Base-by-base conservation (phyloP, 2,888 invertebrate species). In the Cerastis leucographa region DNA sequence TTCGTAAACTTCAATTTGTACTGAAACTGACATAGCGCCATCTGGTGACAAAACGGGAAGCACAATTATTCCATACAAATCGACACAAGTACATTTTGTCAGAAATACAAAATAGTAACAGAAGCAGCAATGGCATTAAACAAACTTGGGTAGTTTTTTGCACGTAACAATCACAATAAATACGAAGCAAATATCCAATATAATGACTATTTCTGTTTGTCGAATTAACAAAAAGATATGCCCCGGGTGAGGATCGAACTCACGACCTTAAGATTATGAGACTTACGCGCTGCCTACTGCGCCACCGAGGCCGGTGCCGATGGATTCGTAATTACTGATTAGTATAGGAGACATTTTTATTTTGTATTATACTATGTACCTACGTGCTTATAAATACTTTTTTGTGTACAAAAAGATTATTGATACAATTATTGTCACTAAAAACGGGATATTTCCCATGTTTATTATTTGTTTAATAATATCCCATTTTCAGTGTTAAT, bases 261-360 rank as follows among this genome's bases (percentile, higher is more conserved):
- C 88, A 87, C 98, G 98, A 98, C 98, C 98, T 98, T 98, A 97
- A 98, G 98, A 98, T 98, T 98, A 98, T 98, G 98, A 98, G 98
- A 98, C 98, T 98, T 97, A 98, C 98, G 98, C 98, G 98, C 98
- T 98, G 97, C 98, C 98, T 97, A 98, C 98, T 98, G 98, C 98
- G 98, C 98, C 97, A 98, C 97, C 97, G 97, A 98, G 98, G 98
- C 98, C 25, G 70, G 51, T 85, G 11, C 0, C 0, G 9, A 0
- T 0, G 0, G 0, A 0, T 0, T 0, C 8, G 12, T 85, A 84
- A 70, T 85, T 64, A 19, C 22, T 19, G 46, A 70, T 64, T 11
- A 14, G 0, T 72, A 62, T 0, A 6, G 0, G 1, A 14, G 6
- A 14, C 2, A 5, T 1, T 0, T 42, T 22, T 76, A 40, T n/a